A percentile compares a stretch with the other conserved stretches of the same genome.
phyloP scores from a whole-genome alignment of 2,888 invertebrate species.

The Ormia ochracea region DNA sequence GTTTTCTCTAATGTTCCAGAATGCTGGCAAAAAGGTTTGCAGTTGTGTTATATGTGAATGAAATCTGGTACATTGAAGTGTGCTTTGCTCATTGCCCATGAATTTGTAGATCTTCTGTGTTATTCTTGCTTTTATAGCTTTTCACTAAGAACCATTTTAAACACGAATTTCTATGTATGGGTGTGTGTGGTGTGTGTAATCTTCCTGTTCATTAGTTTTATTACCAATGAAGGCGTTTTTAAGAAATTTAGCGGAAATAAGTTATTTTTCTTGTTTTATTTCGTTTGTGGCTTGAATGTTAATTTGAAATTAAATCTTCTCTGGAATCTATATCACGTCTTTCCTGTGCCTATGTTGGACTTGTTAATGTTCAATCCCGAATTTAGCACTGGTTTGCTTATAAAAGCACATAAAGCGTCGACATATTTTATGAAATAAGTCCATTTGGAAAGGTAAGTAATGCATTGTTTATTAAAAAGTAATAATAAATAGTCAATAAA shows the following conservation, averaged over 20 bases:
- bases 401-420: too few relatives aligned
- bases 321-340: too few relatives aligned
- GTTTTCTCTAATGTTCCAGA: background rate
- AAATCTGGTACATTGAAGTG: slow-evolving; percentile 46
- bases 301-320: slow-evolving; percentile 30
- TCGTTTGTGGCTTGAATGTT: slow-evolving; percentile 40
- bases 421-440: too few relatives aligned
- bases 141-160: background rate
- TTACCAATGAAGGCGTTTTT: slow-evolving; percentile 15
- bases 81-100: slow-evolving; percentile 44
- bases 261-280: slow-evolving; percentile 8
- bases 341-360: background rate
- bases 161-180: too few relatives aligned
- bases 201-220: slow-evolving; percentile 15
- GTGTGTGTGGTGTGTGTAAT: background rate
- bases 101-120: slow-evolving; percentile 36
- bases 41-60: slow-evolving; percentile 35
- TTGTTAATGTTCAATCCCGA: background rate
- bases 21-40: slow-evolving; percentile 9
- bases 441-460: too few relatives aligned
- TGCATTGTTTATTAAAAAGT: too few relatives aligned
- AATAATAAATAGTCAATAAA: too few relatives aligned
- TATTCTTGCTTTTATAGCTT: background rate
- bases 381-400: too few relatives aligned
- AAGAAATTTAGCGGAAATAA: slow-evolving; percentile 52